A percentile compares a stretch with the other conserved stretches of the same genome.
Conservation (phyloP, 2,888 invertebrate genomes). For the Orthonevra nobilis region DNA sequence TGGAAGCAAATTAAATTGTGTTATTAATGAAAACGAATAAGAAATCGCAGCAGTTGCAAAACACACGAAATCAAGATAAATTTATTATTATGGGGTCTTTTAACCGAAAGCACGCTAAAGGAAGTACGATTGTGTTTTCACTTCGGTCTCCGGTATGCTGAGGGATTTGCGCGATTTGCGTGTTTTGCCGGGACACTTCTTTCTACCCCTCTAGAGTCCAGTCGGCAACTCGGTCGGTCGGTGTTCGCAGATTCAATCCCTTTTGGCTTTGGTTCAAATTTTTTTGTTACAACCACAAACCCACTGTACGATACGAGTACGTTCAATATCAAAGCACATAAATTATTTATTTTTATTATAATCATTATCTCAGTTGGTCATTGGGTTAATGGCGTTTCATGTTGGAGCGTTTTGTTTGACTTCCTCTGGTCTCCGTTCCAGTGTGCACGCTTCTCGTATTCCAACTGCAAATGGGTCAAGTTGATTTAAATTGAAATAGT, state of each 20-base stretch:
- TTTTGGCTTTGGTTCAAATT: conserved; percentile 55
- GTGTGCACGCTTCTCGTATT: background rate
- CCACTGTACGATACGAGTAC: background rate
- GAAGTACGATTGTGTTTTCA: conserved; percentile 9
- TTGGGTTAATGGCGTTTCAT: conserved; percentile 69
- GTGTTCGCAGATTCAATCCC: conserved; percentile 8
- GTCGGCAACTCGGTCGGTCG: background rate
- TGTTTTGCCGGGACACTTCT: conserved; percentile 35
- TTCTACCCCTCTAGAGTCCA: background rate
- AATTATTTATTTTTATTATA: conserved; percentile 68
- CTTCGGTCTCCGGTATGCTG: background rate
- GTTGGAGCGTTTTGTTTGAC: conserved; percentile 20
- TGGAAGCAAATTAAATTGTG: conserved; percentile 53
- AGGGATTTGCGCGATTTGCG: conserved; percentile 40
- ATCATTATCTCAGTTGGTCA: conserved; percentile 69
- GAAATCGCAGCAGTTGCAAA: conserved; percentile 47
- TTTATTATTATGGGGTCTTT: conserved; percentile 68
- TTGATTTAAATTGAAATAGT: conserved; percentile 45
- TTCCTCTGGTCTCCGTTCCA: background rate
- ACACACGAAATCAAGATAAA: conserved; percentile 60
- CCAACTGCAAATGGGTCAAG: conserved; percentile 50
- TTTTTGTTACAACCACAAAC: background rate
- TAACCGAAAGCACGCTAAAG: conserved; percentile 49
- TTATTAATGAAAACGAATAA: conserved; percentile 66
- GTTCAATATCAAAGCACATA: conserved; percentile 49